Percentiles rank a stretch among this genome's conserved stretches.
Evolutionary conservation across 2,113 vertebrate species (phyloP).

Genomic region (Isurus oxyrinchus): DNA sequence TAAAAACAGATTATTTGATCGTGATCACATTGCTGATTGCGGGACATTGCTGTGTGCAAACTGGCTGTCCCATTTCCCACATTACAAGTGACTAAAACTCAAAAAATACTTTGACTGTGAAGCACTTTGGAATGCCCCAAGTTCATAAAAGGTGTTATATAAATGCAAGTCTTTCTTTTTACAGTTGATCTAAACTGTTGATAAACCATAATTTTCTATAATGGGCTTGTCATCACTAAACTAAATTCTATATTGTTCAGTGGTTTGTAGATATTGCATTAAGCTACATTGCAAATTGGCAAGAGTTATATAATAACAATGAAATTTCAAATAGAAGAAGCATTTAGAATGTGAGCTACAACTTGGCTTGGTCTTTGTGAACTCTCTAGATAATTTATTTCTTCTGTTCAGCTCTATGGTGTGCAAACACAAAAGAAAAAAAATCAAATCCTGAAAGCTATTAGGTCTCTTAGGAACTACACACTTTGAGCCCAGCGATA

Average conservation of each 20-base stretch:
- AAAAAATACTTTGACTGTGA: too few relatives aligned
- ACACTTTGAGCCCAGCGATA: conserved; percentile 48
- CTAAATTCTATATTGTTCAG: background rate
- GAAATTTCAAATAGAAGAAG: conserved; percentile 52
- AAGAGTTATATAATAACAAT: conserved; percentile 46
- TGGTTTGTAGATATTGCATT: background rate
- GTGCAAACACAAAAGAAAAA: conserved; percentile 52
- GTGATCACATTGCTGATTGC: too few relatives aligned
- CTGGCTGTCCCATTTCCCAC: too few relatives aligned
- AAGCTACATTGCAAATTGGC: conserved; percentile 43
- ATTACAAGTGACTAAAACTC: too few relatives aligned
- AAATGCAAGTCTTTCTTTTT: too few relatives aligned
- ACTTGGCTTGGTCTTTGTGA: conserved; percentile 48
- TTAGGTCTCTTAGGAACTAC: conserved; percentile 57
- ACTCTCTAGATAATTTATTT: conserved; percentile 50
- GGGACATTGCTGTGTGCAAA: too few relatives aligned
- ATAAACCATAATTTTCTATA: background rate
- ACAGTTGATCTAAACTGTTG: background rate
- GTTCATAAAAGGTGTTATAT: too few relatives aligned
- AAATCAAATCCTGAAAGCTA: conserved; percentile 52
- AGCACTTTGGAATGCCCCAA: too few relatives aligned
- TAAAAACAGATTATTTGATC: too few relatives aligned
- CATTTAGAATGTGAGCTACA: conserved; percentile 45
- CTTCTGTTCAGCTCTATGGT: conserved; percentile 55
- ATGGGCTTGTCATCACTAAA: background rate